phyloP scores from a whole-genome alignment of 2,797 vertebrate species.

The Phalloptychus januarius region DNA sequence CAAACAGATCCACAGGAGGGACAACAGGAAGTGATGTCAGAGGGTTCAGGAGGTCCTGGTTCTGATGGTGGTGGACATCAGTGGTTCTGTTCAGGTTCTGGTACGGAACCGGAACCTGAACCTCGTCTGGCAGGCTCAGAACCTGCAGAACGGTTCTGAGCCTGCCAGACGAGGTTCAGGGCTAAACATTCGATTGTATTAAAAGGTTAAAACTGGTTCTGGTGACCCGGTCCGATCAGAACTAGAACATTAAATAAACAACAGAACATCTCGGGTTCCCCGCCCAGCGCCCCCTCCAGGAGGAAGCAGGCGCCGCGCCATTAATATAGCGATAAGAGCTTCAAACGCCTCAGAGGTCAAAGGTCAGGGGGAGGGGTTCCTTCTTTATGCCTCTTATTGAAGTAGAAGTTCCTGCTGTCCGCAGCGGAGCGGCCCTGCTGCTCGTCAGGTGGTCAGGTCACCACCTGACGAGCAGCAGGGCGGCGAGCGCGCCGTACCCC shows the following conservation, averaged over 20 bases:
- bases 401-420: neutral
- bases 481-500: constrained; percentile 85
- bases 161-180: neutral
- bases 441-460: too few species aligned
- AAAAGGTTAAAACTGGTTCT: neutral
- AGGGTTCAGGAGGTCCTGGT: neutral
- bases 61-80: neutral
- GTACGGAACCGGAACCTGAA: neutral
- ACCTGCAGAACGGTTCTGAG: neutral
- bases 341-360: neutral
- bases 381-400: neutral
- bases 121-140: too few species aligned
- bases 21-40: neutral
- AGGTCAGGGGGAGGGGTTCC: too few species aligned
- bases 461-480: constrained; percentile 88
- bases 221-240: neutral
- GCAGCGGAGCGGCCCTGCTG: neutral
- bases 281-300: too few species aligned
- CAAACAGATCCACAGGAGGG: neutral
- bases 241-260: neutral
- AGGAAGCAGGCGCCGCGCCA: too few species aligned
- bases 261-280: neutral
- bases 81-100: neutral
- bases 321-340: neutral
- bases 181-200: neutral